These are phyloP conservation scores for Leptodirus hochenwartii DNA, from an alignment of 2,888 invertebrate species.

Conservation along the genomic window DNA sequence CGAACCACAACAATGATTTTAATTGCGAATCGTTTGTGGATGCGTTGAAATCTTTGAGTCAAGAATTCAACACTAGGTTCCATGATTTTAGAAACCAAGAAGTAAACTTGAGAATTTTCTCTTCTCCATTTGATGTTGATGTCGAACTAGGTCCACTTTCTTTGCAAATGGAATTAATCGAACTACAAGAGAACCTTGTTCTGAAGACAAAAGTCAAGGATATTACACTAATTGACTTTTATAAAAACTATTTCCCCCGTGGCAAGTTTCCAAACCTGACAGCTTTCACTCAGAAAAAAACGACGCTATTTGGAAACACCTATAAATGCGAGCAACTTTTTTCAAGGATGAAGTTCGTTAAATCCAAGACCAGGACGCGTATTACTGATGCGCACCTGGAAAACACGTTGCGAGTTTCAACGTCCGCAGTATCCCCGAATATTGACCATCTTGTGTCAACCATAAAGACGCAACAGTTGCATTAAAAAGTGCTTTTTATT, in stretches of 20 bases:
- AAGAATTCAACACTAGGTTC: constrained; percentile 10
- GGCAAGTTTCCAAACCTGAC: constrained; percentile 5
- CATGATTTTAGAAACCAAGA: constrained; percentile 4
- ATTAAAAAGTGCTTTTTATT: too few species aligned
- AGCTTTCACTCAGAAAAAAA: constrained; percentile 4
- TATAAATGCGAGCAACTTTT: constrained; percentile 7
- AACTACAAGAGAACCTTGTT: constrained; percentile 7
- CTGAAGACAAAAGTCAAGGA: constrained; percentile 4
- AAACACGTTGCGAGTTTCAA: too few species aligned
- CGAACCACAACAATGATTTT: too few species aligned
- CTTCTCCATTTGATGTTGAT: constrained; percentile 10
- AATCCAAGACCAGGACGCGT: constrained; percentile 6
- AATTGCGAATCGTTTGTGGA: not conserved
- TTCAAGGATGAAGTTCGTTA: constrained; percentile 7
- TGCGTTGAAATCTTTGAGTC: constrained; percentile 6
- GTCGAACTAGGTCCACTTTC: constrained; percentile 10
- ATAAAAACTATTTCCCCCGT: constrained; percentile 6
- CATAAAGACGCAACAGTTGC: too few species aligned
- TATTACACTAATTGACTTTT: constrained; percentile 6
- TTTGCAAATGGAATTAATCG: constrained; percentile 11
- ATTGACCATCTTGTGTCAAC: too few species aligned
- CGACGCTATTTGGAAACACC: constrained; percentile 4
- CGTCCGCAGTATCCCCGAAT: too few species aligned
- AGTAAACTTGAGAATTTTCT: constrained; percentile 9
- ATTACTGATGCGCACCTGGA: constrained; percentile 3